Conservation (phyloP, 2,888 invertebrate species). For the Megaustenia siamemsis region DNA sequence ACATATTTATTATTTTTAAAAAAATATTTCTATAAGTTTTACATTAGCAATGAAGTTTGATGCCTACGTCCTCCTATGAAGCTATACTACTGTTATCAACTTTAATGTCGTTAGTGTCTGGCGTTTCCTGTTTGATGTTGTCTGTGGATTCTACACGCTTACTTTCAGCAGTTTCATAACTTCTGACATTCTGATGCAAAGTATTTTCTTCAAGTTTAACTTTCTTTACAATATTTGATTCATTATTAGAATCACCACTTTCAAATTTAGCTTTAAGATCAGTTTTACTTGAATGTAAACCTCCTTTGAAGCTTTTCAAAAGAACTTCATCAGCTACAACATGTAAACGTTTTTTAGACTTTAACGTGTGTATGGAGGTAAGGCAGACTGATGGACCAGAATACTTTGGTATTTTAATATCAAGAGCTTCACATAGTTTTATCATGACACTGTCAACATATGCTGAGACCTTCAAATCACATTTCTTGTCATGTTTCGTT, state of each 20-base stretch:
- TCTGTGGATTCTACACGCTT: neutral
- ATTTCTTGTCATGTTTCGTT: slow-evolving; percentile 97
- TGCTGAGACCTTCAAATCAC: slow-evolving; percentile 91
- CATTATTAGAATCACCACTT: neutral
- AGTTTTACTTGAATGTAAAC: neutral
- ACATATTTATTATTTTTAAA: too few species aligned
- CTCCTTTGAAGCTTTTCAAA: neutral
- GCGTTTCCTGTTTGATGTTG: neutral
- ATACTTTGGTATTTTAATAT: slow-evolving; percentile 88
- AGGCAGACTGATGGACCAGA: slow-evolving; percentile 75
- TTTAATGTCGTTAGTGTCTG: neutral
- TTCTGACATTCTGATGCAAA: too few species aligned
- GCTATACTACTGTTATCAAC: neutral
- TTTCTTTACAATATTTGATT: slow-evolving; percentile 13
- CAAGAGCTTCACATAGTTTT: slow-evolving; percentile 83
- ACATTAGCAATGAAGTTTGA: too few species aligned
- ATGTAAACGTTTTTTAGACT: slow-evolving; percentile 23
- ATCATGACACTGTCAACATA: slow-evolving; percentile 90
- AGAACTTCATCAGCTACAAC: slow-evolving; percentile 34
- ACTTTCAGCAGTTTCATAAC: neutral
- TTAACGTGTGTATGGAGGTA: slow-evolving; percentile 64
- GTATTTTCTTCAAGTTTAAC: slow-evolving; percentile 20
- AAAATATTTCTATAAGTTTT: too few species aligned
- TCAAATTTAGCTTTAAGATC: neutral
- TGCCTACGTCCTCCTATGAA: too few species aligned